Base-by-base conservation (phyloP, 1,140 invertebrate species). In the Drosophila sturtevanti region DNA sequence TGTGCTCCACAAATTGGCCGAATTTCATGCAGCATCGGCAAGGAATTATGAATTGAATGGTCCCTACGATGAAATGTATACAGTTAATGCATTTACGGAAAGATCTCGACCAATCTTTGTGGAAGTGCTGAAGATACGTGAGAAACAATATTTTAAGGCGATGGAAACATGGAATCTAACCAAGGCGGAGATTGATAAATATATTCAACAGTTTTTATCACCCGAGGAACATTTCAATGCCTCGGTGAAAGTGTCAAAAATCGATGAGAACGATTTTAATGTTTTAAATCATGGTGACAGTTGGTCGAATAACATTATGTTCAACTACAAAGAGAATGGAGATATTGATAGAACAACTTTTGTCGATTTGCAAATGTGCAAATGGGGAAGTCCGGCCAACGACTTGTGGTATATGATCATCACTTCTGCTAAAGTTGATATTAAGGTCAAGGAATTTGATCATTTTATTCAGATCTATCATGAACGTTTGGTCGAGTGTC, bases 281-380 rank as follows among this genome's bases (percentile, higher is more conserved):
- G 94, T 94, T 2, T 84, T 95, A 12, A 94, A 93, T 74, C 95
- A 95, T 61, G 95, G 94, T 11, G 95, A 95, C 79, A 91, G 91
- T 10, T 81, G 75, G 79, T 34, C 59, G 2, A 78, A 91, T 69
- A 92, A 92, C 62, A 79, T 92, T 12, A 68, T 92, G 51, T 92
- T 92, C 68, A 78, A 76, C 14, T 87, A 92, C 72, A 67, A 76
- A 6, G 70, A 64, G 0, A 27, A 72, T 2, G 91, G 85, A 0
- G 92, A 93, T 74, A 73, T 78, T 0, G 74, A 72, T 71, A 10
- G 55, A 9, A 72, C 68, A 11, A 18, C 76, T 3, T 80, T 89
- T 51, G 79, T 89, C 4, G 85, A 89, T 54, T 58, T 80, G 21
- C 81, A 89, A 59, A 41, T 82, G 10, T 71, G 56, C 4, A 77